phyloP scores from a whole-genome alignment of 1,140 invertebrate species.

The Heliconius congener region DNA sequence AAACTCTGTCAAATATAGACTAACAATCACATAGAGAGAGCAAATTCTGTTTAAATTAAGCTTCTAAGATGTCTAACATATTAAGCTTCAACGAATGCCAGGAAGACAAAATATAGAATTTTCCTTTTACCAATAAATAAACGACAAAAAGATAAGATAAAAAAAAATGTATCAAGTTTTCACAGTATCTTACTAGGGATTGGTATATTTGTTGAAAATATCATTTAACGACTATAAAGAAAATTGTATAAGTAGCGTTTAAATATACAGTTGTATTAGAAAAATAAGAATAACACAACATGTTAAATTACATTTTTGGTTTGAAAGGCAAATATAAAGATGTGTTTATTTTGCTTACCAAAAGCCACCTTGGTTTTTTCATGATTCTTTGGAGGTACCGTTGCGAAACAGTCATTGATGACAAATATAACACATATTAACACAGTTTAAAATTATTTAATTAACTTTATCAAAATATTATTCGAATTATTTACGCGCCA shows the following conservation, averaged over 20 bases:
- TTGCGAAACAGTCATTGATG: constrained; percentile 10
- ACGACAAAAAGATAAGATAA: too few relatives aligned
- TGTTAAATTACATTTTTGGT: too few relatives aligned
- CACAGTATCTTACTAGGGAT: too few relatives aligned
- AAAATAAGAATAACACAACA: neutral
- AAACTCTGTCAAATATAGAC: too few relatives aligned
- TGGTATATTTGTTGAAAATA: too few relatives aligned
- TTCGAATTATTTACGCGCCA: constrained; percentile 58
- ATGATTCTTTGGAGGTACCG: constrained; percentile 39
- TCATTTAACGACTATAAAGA: too few relatives aligned
- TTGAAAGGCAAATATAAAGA: neutral
- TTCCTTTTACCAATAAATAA: neutral
- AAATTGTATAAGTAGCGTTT: neutral
- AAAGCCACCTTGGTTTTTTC: constrained; percentile 47
- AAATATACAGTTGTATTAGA: neutral
- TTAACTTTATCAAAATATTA: constrained; percentile 16
- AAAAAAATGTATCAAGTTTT: too few relatives aligned
- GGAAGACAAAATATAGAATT: neutral
- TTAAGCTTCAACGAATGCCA: neutral
- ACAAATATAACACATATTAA: constrained; percentile 28
- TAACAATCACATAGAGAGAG: too few relatives aligned
- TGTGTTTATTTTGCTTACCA: constrained; percentile 45
- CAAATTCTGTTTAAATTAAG: too few relatives aligned
- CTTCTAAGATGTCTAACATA: too few relatives aligned
- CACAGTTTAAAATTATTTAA: constrained; percentile 30